These are phyloP conservation scores for Prionailurus viverrinus DNA, from an alignment of 2,113 vertebrate genomes.

Conservation along the genomic window DNA sequence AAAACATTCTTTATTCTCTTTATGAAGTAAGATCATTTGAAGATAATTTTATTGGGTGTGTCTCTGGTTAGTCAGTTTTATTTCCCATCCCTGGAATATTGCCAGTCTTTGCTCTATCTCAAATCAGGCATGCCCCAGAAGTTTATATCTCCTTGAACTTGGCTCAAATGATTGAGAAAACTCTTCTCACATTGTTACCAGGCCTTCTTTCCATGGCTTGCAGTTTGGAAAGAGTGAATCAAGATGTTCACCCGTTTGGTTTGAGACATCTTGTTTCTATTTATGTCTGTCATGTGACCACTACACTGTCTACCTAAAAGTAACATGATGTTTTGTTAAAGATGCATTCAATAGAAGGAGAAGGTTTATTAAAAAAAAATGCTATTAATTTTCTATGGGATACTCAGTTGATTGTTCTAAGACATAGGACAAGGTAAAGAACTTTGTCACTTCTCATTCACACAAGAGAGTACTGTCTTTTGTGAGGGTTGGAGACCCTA, in stretches of 20 bases:
- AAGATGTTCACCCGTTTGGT: background rate
- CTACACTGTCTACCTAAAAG: background rate
- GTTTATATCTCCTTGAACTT: background rate
- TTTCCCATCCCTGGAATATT: background rate
- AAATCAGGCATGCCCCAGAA: background rate
- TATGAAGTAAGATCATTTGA: constrained; percentile 41
- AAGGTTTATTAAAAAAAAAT: background rate
- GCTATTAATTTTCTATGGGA: background rate
- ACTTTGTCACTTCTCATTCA: background rate
- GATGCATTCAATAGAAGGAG: background rate
- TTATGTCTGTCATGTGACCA: background rate
- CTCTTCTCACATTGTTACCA: background rate
- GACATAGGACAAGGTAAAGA: background rate
- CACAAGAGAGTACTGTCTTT: background rate
- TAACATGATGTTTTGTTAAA: background rate
- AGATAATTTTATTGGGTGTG: constrained; percentile 50
- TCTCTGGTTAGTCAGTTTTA: background rate
- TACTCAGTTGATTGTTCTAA: background rate
- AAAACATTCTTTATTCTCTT: constrained; percentile 36
- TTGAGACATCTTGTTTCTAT: background rate
- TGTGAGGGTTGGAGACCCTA: background rate
- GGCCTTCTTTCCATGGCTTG: background rate
- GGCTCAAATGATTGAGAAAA: background rate
- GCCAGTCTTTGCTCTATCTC: background rate
- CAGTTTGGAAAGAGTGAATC: background rate